A percentile compares a stretch with the other conserved stretches of the same genome.
Evolutionary conservation across 2,888 invertebrate genomes (phyloP).

Genomic region (Teinopalpus imperialis): DNA sequence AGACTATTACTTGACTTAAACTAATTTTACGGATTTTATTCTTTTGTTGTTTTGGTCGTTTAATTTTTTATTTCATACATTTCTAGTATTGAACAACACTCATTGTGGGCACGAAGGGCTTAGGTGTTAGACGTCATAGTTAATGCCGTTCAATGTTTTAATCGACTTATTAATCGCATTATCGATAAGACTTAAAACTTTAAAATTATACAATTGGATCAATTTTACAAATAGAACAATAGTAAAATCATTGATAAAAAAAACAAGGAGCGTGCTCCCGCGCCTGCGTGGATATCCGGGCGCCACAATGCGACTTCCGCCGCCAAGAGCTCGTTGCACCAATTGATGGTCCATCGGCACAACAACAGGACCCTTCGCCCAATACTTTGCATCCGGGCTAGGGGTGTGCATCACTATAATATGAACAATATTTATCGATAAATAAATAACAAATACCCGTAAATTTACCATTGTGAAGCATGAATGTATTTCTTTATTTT

Average conservation of each 20-base stretch:
- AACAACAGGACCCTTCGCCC: slow-evolving; percentile 52
- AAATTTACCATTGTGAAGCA: too few relatives aligned
- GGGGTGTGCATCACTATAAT: slow-evolving; percentile 33
- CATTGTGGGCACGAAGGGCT: too few relatives aligned
- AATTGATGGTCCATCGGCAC: slow-evolving; percentile 51
- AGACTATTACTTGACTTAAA: too few relatives aligned
- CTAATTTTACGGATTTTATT: too few relatives aligned
- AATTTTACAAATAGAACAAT: slow-evolving; percentile 27
- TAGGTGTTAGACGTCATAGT: too few relatives aligned
- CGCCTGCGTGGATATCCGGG: slow-evolving; percentile 64
- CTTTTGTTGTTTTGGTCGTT: too few relatives aligned
- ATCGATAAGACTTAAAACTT: not conserved
- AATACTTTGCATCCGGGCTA: slow-evolving; percentile 51
- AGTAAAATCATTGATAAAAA: slow-evolving; percentile 34
- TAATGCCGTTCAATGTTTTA: too few relatives aligned
- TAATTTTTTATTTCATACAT: too few relatives aligned
- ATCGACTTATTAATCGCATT: too few relatives aligned
- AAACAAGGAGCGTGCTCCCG: slow-evolving; percentile 40
- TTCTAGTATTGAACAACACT: too few relatives aligned
- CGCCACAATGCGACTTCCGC: slow-evolving; percentile 55
- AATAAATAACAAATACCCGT: too few relatives aligned
- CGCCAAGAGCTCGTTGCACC: slow-evolving; percentile 48
- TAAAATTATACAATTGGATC: not conserved
- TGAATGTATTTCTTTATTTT: too few relatives aligned
- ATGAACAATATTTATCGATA: not conserved